Evolutionary conservation across 2,797 vertebrate species (phyloP).

Genomic region (Pantherophis alleghaniensis): DNA sequence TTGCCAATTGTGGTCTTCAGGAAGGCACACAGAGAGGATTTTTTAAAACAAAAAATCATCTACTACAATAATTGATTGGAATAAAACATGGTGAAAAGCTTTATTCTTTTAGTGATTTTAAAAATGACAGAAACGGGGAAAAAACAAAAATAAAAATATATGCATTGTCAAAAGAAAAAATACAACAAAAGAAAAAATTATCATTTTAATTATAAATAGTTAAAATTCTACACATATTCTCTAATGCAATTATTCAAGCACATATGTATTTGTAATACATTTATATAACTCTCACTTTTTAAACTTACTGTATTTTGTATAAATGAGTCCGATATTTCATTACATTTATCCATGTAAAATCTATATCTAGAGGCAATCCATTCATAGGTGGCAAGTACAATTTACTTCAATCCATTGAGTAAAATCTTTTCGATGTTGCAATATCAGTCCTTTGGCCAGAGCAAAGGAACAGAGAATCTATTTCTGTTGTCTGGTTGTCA

Average conservation of each 20-base stretch:
- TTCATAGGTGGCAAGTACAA: background rate
- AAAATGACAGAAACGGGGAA: background rate
- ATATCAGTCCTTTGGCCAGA: background rate
- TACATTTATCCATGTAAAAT: background rate
- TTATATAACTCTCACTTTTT: background rate
- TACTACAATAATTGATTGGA: slow-evolving; percentile 24
- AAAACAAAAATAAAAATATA: background rate
- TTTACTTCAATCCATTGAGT: background rate
- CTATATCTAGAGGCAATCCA: background rate
- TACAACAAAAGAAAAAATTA: background rate
- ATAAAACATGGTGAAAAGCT: background rate
- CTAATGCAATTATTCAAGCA: background rate
- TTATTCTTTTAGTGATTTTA: background rate
- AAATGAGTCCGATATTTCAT: background rate
- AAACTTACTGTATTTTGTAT: background rate
- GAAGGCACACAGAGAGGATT: background rate
- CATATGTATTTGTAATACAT: background rate
- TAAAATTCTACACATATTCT: background rate
- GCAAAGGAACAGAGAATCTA: background rate
- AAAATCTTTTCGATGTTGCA: background rate
- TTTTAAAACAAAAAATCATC: slow-evolving; percentile 29
- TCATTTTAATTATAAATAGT: background rate
- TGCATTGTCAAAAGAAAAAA: background rate
- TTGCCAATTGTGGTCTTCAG: slow-evolving; percentile 8
- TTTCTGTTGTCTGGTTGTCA: background rate